A percentile compares a stretch with the other conserved stretches of the same genome.
phyloP scores from a whole-genome alignment of 2,797 vertebrate species.

The Hippopotamyrus pictus region DNA sequence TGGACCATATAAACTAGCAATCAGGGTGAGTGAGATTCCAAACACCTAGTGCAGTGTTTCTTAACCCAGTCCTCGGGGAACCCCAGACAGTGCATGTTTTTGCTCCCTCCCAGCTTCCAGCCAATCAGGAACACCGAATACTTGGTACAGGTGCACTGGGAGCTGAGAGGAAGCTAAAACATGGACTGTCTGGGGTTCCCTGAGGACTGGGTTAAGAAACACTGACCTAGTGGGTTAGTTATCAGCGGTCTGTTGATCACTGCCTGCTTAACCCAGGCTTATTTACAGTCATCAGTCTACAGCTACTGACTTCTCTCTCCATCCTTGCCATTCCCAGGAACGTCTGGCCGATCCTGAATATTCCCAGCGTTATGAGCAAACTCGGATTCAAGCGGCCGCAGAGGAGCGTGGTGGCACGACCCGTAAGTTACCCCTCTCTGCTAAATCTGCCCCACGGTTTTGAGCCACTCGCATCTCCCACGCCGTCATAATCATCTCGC shows the following conservation, averaged over 20 bases:
- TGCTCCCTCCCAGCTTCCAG: too few species aligned
- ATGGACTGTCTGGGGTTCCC: too few species aligned
- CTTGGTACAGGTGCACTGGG: too few species aligned
- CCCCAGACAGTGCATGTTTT: too few species aligned
- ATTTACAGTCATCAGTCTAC: background rate
- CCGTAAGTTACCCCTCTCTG: background rate
- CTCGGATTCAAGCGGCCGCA: background rate
- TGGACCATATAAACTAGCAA: background rate
- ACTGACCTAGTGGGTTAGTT: background rate
- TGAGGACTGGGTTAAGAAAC: too few species aligned
- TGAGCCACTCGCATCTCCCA: background rate
- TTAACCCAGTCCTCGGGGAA: too few species aligned
- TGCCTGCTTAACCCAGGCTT: background rate
- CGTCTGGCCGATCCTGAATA: background rate
- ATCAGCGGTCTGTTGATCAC: background rate
- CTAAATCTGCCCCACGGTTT: background rate
- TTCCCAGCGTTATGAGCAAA: background rate
- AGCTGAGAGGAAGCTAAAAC: too few species aligned
- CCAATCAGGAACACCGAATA: too few species aligned
- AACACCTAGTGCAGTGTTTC: background rate
- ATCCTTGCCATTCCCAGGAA: background rate
- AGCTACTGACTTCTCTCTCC: background rate
- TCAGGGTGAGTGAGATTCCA: background rate
- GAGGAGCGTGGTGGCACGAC: background rate
- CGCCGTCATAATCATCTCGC: background rate